Percentiles rank a stretch among this genome's conserved stretches.
Conservation (phyloP, 2,113 vertebrate species). For the Puffinus mauretanicus region DNA sequence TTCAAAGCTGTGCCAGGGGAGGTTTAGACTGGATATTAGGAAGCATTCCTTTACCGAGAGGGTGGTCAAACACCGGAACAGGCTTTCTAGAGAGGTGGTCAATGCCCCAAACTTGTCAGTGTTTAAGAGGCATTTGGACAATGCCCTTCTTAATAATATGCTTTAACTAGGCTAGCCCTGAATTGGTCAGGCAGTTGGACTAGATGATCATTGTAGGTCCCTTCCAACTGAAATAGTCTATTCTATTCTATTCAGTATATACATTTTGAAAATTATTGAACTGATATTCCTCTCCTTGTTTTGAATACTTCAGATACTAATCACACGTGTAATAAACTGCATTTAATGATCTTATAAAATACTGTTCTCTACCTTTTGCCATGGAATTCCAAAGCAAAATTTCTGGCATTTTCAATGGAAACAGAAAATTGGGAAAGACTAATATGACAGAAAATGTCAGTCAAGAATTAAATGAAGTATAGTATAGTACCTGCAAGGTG, state of each 20-base stretch:
- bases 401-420: not conserved
- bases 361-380: not conserved
- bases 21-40: not conserved
- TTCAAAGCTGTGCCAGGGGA: not conserved
- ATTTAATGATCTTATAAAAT: not conserved
- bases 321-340: not conserved
- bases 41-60: not conserved
- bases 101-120: not conserved
- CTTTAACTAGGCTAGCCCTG: not conserved
- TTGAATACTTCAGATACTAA: not conserved
- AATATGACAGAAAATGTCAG: not conserved
- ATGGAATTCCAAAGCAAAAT: not conserved
- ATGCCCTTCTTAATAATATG: not conserved
- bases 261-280: not conserved
- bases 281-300: not conserved
- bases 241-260: not conserved
- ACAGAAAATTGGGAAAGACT: not conserved
- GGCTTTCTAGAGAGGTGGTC: not conserved
- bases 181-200: not conserved
- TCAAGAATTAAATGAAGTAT: not conserved
- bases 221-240: not conserved
- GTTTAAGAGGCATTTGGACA: not conserved
- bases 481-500: constrained; percentile 87
- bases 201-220: not conserved
- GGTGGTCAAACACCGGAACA: not conserved